Evolutionary conservation across 2,888 invertebrate genomes (phyloP).

Genomic region (Hemicrepidius hirtus): DNA sequence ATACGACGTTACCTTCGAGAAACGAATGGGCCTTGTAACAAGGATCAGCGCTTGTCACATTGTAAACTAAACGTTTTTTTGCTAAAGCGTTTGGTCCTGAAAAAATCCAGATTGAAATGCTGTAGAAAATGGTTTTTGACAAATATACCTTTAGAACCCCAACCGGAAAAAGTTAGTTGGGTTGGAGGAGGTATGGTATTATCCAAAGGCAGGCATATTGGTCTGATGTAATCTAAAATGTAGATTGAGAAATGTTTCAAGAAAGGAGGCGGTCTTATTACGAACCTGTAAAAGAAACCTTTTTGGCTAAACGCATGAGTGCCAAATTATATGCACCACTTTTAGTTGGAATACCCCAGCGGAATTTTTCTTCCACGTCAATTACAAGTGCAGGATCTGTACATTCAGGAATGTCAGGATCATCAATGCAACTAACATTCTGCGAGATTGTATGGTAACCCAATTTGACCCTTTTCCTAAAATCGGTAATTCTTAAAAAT

Average conservation of each 20-base stretch:
- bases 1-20: slow-evolving; percentile 33
- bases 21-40: slow-evolving; percentile 13
- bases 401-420: slow-evolving; percentile 17
- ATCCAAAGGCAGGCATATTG: slow-evolving; percentile 38
- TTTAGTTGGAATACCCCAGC: slow-evolving; percentile 10
- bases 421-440: slow-evolving; percentile 21
- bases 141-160: slow-evolving; percentile 31
- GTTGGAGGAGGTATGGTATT: not conserved
- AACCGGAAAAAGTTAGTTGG: slow-evolving; percentile 36
- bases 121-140: no score
- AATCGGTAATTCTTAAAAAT: no score
- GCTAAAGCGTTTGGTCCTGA: not conserved
- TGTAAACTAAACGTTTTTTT: slow-evolving; percentile 34
- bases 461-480: not conserved
- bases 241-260: not conserved
- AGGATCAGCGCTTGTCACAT: slow-evolving; percentile 12
- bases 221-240: slow-evolving; percentile 42
- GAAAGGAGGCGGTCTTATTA: not conserved
- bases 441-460: slow-evolving; percentile 31
- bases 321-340: slow-evolving; percentile 37
- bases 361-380: slow-evolving; percentile 23
- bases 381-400: slow-evolving; percentile 16
- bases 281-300: slow-evolving; percentile 28
- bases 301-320: slow-evolving; percentile 27
- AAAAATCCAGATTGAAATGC: no score